A percentile compares a stretch with the other conserved stretches of the same genome.
phyloP scores from a whole-genome alignment of 2,888 invertebrate genomes.

The Dasypolia templi region DNA sequence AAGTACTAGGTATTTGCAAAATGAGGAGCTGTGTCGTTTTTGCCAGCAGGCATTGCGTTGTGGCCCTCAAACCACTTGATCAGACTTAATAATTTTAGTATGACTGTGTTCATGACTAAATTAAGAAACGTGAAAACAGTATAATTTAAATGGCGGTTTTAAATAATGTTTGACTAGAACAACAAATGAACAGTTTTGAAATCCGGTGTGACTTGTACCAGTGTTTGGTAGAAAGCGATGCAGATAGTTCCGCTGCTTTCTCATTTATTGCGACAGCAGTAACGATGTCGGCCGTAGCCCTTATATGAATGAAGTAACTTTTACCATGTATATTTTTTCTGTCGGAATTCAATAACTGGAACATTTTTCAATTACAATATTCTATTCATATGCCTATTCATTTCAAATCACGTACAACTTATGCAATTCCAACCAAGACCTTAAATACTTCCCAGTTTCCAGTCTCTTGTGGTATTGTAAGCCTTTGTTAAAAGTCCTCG shows the following conservation, averaged over 20 bases:
- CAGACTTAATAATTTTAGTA: not conserved
- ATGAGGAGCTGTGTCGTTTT: not conserved
- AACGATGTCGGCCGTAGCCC: conserved; percentile 44
- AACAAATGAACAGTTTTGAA: conserved; percentile 34
- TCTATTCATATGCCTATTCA: not conserved
- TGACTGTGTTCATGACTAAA: not conserved
- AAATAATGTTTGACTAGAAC: conserved; percentile 22
- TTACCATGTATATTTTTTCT: conserved; percentile 13
- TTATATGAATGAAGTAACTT: conserved; percentile 27
- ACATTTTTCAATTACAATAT: not conserved
- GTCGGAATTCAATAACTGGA: not conserved
- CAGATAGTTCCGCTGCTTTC: conserved; percentile 60
- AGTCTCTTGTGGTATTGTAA: conserved; percentile 9
- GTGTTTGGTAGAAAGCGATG: conserved; percentile 64
- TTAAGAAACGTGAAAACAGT: not conserved
- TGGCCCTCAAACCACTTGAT: not conserved
- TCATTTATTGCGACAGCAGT: conserved; percentile 52
- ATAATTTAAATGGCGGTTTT: not conserved
- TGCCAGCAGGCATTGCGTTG: not conserved
- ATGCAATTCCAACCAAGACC: not conserved
- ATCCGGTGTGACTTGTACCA: conserved; percentile 66
- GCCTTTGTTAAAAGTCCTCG: conserved; percentile 17
- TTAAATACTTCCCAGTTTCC: conserved; percentile 8
- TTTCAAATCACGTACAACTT: conserved; percentile 1
- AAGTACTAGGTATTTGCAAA: conserved; percentile 3